Conservation (phyloP, 2,888 invertebrate species). For the Meteorus colon region DNA sequence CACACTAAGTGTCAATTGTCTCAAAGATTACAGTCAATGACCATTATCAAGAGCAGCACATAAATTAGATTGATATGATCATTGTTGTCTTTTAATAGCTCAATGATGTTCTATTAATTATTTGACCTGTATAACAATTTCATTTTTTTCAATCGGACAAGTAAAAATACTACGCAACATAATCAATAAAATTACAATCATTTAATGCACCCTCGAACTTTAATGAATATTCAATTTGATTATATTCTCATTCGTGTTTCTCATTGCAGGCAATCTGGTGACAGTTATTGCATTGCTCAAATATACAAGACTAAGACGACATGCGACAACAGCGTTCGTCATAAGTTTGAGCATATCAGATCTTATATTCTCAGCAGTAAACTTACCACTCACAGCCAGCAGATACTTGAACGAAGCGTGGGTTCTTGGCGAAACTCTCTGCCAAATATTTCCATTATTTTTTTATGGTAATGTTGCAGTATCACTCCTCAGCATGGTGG, state of each 20-base stretch:
- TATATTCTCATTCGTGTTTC: constrained; percentile 24
- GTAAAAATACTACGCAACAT: not conserved
- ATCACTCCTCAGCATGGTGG: constrained; percentile 90
- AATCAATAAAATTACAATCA: not conserved
- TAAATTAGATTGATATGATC: constrained; percentile 27
- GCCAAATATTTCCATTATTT: constrained; percentile 89
- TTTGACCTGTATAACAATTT: not conserved
- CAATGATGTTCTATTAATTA: not conserved
- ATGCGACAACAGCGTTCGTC: constrained; percentile 92
- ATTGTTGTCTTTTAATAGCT: constrained; percentile 3
- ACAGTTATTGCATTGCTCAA: constrained; percentile 86
- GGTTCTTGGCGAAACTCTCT: constrained; percentile 85
- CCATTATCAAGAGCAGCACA: not conserved
- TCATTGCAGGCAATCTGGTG: constrained; percentile 83
- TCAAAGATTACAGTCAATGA: constrained; percentile 18
- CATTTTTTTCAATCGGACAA: not conserved
- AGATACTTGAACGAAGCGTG: constrained; percentile 88
- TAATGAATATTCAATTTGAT: constrained; percentile 6
- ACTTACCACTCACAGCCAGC: constrained; percentile 88
- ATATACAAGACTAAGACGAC: constrained; percentile 85
- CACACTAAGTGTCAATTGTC: constrained; percentile 21
- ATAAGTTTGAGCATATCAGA: constrained; percentile 90
- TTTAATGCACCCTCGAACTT: constrained; percentile 7
- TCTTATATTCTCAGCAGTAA: constrained; percentile 87
- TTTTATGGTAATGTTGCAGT: constrained; percentile 94